Conservation (phyloP, 1,140 invertebrate genomes). For the Bombyx mori region ASM3026992v2 NC_085123.1:8237501-8238000, state of each 20-base stretch:
- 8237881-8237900: background rate
- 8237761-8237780: conserved; percentile 27
- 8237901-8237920: background rate
- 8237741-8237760: conserved; percentile 17
- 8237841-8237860: conserved; percentile 1
- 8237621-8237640: too few relatives aligned
- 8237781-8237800: conserved; percentile 33
- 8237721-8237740: conserved; percentile 48
- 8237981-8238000: too few relatives aligned
- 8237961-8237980: too few relatives aligned
- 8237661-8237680: background rate
- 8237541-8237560: too few relatives aligned
- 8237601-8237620: too few relatives aligned
- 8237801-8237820: conserved; percentile 24
- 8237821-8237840: conserved; percentile 8
- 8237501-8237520: too few relatives aligned
- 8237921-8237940: background rate
- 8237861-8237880: background rate
- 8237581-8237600: too few relatives aligned
- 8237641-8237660: too few relatives aligned
- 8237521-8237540: too few relatives aligned
- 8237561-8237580: too few relatives aligned
- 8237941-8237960: too few relatives aligned
- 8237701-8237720: conserved; percentile 25
- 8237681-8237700: conserved; percentile 4